These are phyloP conservation scores for Trididemnum nubilum DNA, from an alignment of 23 tunicate genomes.

Conservation along the genomic window DNA sequence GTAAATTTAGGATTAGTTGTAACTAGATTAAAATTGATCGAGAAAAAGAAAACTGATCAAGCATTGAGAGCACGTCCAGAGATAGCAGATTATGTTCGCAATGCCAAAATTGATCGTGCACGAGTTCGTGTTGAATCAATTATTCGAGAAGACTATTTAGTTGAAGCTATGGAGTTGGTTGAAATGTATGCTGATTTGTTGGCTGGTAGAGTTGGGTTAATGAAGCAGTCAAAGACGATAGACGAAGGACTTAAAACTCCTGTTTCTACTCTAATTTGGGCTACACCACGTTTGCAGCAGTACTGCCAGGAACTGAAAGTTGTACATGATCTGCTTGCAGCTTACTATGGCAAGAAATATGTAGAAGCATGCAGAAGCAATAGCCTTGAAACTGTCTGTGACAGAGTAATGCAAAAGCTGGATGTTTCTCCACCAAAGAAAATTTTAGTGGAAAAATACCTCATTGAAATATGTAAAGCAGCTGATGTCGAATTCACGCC, in stretches of 20 bases:
- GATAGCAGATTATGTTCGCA: constrained; percentile 88
- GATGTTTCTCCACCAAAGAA: constrained; percentile 83
- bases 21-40: constrained; percentile 80
- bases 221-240: constrained; percentile 70
- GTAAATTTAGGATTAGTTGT: constrained; percentile 75
- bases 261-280: constrained; percentile 88
- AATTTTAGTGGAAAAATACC: constrained; percentile 78
- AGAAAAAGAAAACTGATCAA: constrained; percentile 92
- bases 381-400: constrained; percentile 80
- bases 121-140: constrained; percentile 91
- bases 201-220: constrained; percentile 56
- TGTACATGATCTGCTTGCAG: constrained; percentile 69
- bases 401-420: constrained; percentile 67
- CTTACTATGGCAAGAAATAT: constrained; percentile 85
- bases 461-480: constrained; percentile 85
- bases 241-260: constrained; percentile 86
- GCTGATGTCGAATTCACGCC: constrained; percentile 88
- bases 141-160: constrained; percentile 90
- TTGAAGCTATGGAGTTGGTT: constrained; percentile 92
- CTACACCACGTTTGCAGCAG: constrained; percentile 53
- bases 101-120: constrained; percentile 73
- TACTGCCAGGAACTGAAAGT: constrained; percentile 65
- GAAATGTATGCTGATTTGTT: constrained; percentile 94
- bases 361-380: constrained; percentile 74
- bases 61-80: constrained; percentile 86